A percentile compares a stretch with the other conserved stretches of the same genome.
Conservation (phyloP, 2,888 invertebrate species). For the Malacosoma neustria region DNA sequence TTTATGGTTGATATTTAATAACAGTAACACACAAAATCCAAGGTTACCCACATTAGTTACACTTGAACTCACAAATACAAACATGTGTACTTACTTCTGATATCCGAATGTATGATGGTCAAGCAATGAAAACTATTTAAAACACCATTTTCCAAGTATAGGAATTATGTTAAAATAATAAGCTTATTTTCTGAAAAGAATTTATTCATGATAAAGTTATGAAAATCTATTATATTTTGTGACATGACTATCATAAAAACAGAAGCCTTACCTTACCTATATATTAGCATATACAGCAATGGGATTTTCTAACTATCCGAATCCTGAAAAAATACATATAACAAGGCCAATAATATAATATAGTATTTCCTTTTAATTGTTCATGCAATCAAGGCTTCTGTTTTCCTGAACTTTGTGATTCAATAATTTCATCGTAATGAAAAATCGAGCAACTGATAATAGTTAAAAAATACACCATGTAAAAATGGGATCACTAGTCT, state of each 20-base stretch:
- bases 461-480: too few species aligned
- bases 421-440: too few species aligned
- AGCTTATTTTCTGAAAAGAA: slow-evolving; percentile 23
- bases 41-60: slow-evolving; percentile 13
- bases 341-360: slow-evolving; percentile 10
- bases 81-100: background rate
- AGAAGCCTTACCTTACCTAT: slow-evolving; percentile 50
- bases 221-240: slow-evolving; percentile 2
- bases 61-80: slow-evolving; percentile 6
- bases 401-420: slow-evolving; percentile 21
- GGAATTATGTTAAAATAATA: slow-evolving; percentile 26
- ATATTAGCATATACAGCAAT: slow-evolving; percentile 59
- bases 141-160: background rate
- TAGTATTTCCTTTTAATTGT: slow-evolving; percentile 4
- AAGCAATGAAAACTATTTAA: background rate
- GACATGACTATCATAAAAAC: slow-evolving; percentile 29
- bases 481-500: too few species aligned
- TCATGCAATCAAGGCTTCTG: slow-evolving; percentile 29
- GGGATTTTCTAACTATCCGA: slow-evolving; percentile 61
- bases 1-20: too few species aligned
- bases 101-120: background rate
- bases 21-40: too few species aligned
- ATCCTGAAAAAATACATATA: slow-evolving; percentile 48
- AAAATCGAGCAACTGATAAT: too few species aligned
- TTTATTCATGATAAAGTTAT: slow-evolving; percentile 24